These are phyloP conservation scores for Ethmia dodecea DNA, from an alignment of 2,888 invertebrate species.

Conservation along the genomic window DNA sequence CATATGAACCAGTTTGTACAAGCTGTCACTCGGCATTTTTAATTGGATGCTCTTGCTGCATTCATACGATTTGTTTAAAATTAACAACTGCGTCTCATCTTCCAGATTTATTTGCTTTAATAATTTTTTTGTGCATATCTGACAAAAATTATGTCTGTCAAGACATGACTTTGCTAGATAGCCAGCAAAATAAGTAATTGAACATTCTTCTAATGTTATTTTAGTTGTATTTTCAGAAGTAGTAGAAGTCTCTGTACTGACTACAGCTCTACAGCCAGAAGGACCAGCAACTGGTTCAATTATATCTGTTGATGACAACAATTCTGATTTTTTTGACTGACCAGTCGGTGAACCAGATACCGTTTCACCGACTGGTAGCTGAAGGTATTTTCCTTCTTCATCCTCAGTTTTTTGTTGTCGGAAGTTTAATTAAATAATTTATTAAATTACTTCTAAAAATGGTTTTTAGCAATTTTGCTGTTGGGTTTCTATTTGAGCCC, in stretches of 20 bases:
- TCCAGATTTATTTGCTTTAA: no score
- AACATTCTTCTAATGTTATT: conserved; percentile 6
- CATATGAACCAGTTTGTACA: no score
- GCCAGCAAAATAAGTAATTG: conserved; percentile 6
- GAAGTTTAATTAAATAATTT: not conserved
- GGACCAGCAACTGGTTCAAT: not conserved
- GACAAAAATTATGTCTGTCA: no score
- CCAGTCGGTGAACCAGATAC: not conserved
- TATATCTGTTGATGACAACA: not conserved
- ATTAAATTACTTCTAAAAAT: conserved; percentile 9
- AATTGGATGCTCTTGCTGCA: no score
- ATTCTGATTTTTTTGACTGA: not conserved
- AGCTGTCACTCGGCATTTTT: no score
- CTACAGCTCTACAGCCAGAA: not conserved
- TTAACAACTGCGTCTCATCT: conserved; percentile 2
- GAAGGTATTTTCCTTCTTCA: not conserved
- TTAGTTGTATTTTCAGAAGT: not conserved
- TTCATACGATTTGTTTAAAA: conserved; percentile 6
- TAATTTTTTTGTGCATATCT: no score
- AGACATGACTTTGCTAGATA: conserved; percentile 5
- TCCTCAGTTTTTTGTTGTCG: not conserved
- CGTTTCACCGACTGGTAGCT: not conserved
- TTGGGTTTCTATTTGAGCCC: conserved; percentile 8
- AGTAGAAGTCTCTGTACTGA: not conserved
- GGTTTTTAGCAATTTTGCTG: conserved; percentile 2